Base-by-base conservation (phyloP, 1,140 invertebrate genomes). In the Steinernema feltiae region DNA sequence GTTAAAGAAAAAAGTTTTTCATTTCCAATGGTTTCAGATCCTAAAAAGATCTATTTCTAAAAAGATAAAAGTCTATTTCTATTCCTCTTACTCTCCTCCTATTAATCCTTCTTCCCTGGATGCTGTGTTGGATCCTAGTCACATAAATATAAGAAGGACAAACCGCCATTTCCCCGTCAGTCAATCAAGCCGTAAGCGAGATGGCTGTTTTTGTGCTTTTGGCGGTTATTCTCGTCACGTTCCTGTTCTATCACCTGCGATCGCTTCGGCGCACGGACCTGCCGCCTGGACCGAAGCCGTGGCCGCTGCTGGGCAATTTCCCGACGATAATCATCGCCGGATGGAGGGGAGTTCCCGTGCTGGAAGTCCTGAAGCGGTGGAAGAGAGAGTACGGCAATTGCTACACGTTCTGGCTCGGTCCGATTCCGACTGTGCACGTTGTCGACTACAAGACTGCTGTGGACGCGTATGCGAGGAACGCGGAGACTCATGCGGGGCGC, bases 341-440 rank as follows among this genome's bases (percentile, higher is more conserved):
- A 27, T 63, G 53, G 53, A 63, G 24, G 24, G 53, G 53, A 63
- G 24, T 63, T 21, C 24, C 53, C 24, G 53, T 27, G 7, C 7
- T 63, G 15, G 53, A 63, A 21, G 24, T 63, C 24, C 53, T 63
- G 24, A 63, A 63, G 53, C 53, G 24, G 53, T 63, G 53, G 53
- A 63, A 63, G 53, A 63, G 70, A 63, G 35, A 27, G 1, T 75
- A 75, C 30, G 74, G 74, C 18, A 32, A 69, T 27, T 63, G 32
- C 3, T 75, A 70, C 69, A 75, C 74, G 1, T 41, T 75, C 21
- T 75, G 63, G 53, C 15, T 75, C 18, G 74, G 74, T 27, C 74
- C 74, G 27, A 21, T 75, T 63, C 74, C 74, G 18, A 35, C 46
- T 3, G 32, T 75, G 21, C 46, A 53, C 21, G 48, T 75, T 12